Conservation (phyloP, 2,113 vertebrate species). For the Mobula birostris region DNA sequence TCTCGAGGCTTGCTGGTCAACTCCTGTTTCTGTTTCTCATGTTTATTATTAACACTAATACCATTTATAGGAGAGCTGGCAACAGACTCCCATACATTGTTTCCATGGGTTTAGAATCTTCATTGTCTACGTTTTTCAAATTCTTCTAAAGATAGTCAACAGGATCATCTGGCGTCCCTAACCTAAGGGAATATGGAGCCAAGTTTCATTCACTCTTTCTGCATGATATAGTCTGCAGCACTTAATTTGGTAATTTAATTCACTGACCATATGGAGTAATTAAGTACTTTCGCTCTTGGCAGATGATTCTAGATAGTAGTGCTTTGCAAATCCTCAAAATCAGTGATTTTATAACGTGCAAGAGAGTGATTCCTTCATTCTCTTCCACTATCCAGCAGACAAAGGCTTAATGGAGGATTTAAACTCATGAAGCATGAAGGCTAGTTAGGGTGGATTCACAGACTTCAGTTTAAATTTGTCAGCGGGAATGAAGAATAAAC, state of each 20-base stretch:
- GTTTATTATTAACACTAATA: background rate
- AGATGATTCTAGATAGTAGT: background rate
- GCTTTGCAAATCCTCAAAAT: background rate
- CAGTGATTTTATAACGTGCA: background rate
- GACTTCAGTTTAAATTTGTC: background rate
- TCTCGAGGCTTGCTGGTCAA: too few species aligned
- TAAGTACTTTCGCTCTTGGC: background rate
- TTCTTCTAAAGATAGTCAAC: background rate
- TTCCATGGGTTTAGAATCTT: background rate
- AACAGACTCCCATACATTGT: background rate
- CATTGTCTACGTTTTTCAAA: background rate
- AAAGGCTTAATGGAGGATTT: background rate
- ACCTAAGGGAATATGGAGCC: background rate
- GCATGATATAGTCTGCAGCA: too few species aligned
- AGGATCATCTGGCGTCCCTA: background rate
- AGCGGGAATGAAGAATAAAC: background rate
- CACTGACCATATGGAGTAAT: background rate
- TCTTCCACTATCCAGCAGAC: background rate
- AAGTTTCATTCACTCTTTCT: background rate
- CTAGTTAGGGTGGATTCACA: background rate
- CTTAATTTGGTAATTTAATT: too few species aligned
- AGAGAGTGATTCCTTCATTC: background rate
- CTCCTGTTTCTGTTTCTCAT: too few species aligned
- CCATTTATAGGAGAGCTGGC: background rate
- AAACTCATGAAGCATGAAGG: background rate